phyloP scores from a whole-genome alignment of 2,797 vertebrate genomes.

The Synaphobranchus kaupii region DNA sequence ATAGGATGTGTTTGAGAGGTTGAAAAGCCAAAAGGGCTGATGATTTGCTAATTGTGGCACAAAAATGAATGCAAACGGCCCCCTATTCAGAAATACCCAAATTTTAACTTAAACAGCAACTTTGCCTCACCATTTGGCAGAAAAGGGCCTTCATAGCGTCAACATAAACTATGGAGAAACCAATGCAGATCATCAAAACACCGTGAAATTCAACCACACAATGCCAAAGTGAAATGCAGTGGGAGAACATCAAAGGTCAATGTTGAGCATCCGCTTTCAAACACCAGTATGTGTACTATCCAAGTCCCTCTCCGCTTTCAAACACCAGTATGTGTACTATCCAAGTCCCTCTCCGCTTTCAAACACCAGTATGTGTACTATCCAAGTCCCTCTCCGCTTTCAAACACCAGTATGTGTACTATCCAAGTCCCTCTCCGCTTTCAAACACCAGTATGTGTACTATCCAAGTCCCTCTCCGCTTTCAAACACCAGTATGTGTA shows the following conservation, averaged over 20 bases:
- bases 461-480: neutral
- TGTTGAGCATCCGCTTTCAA: neutral
- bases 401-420: too few relatives aligned
- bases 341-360: neutral
- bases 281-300: neutral
- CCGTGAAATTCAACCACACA: neutral
- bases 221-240: neutral
- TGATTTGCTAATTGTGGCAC: too few relatives aligned
- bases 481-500: too few relatives aligned
- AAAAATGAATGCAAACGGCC: too few relatives aligned
- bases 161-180: neutral
- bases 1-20: too few relatives aligned
- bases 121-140: neutral
- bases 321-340: too few relatives aligned
- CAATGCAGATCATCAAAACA: neutral
- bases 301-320: neutral
- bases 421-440: neutral
- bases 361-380: too few relatives aligned
- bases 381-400: neutral
- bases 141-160: neutral
- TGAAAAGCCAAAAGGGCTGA: too few relatives aligned
- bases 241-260: neutral
- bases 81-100: too few relatives aligned
- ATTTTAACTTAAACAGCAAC: neutral
- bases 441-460: too few relatives aligned